Base-by-base conservation (phyloP, 2,797 vertebrate genomes). In the Pseudochromis fuscus region DNA sequence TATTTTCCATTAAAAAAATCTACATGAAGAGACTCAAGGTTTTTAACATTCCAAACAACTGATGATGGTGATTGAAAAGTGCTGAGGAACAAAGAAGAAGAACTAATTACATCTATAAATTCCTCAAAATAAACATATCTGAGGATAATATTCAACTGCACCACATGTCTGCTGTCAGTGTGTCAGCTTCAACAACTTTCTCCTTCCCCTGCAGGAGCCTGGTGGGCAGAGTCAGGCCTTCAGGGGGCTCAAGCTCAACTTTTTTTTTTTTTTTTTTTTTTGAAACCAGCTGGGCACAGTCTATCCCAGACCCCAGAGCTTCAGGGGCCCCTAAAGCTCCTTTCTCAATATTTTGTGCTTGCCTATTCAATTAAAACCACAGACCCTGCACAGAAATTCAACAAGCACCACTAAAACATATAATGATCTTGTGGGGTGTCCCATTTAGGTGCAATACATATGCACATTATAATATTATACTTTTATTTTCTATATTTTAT, bases 241-340 rank as follows among this genome's bases (percentile, higher is more conserved):
- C 66, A 65, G 31, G 56, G 61, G 31, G 13, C 16, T 15, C 31
- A 8, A 63, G 12, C 53, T 76, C 67, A 70, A 40, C 31, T 65
- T 40, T 59, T 51, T 16, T 27, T 16, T 13, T 11, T 21, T 25
- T 48, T n/a, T n/a, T n/a, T n/a, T n/a, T n/a, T n/a, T n/a, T n/a
- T n/a, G n/a, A n/a, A n/a, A n/a, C 18, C 52, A 73, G 37, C 60
- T 15, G 23, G 16, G 37, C 15, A 57, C 31, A 51, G 45, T 40
- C 21, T 27, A 9, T 62, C 31, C 18, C 19, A 31, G 21, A 51
- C 23, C 21, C 3, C 12, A 50, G 11, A 25, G 7, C 55, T 51
- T 10, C 40, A 44, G 40, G 11, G 45, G 0, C 6, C 21, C 18
- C 12, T 27, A 4, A 15, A 18, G 38, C 42, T 60, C 18, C 57